Evolutionary conservation across 2,888 invertebrate species (phyloP).

Genomic region (Sarcophaga caerulescens): DNA sequence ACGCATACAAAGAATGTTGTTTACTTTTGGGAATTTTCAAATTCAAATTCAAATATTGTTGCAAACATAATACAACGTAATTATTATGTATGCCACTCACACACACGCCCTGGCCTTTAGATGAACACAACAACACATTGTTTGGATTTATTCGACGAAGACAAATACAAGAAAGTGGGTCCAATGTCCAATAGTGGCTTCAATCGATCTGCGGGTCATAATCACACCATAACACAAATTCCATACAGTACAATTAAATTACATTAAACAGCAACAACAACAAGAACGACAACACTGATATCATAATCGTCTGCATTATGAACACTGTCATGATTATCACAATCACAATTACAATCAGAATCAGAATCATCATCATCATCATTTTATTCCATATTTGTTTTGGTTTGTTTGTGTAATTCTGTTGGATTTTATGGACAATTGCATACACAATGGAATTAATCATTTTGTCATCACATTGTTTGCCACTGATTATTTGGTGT

Average conservation of each 20-base stretch:
- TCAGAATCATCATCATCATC: not conserved
- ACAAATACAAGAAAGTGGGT: too few species aligned
- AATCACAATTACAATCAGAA: too few species aligned
- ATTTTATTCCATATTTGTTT: not conserved
- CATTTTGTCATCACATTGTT: conserved; percentile 27
- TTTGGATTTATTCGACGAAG: too few species aligned
- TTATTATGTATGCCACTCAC: too few species aligned
- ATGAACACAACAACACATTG: too few species aligned
- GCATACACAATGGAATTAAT: conserved; percentile 17
- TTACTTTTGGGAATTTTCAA: not conserved
- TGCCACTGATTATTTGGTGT: conserved; percentile 6
- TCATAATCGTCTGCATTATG: not conserved
- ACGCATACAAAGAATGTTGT: not conserved
- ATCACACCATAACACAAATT: too few species aligned
- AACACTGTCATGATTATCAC: not conserved
- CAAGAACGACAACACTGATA: not conserved
- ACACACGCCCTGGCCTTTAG: too few species aligned
- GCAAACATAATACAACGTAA: not conserved
- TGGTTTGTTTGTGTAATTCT: too few species aligned
- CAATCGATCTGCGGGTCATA: too few species aligned
- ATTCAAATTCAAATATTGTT: not conserved
- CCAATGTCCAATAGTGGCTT: too few species aligned
- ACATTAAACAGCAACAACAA: not conserved
- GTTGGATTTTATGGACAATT: not conserved
- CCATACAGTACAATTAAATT: not conserved